Evolutionary conservation across 2,797 vertebrate species (phyloP), one percentile per base, ranked within the genome.

Genomic region (Microtus obscurus): DNA sequence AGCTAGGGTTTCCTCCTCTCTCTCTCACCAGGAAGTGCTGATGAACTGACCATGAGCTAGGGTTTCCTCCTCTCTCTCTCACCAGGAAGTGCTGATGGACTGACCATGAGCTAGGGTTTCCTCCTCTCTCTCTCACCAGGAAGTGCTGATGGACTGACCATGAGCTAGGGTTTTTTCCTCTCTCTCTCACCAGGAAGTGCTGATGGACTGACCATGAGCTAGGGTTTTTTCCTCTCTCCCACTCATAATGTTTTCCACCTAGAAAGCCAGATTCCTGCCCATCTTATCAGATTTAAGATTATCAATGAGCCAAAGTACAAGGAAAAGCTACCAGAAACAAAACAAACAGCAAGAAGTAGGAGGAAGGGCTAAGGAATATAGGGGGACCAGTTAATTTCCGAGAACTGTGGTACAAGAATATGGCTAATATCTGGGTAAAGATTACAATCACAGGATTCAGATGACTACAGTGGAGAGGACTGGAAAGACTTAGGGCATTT

Each of bases 381-480:
- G 74, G 37, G 67, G 95, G 45, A 31, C 23, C 31, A 53, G 71
- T 93, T 48, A 87, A 82, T 40, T 87, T 89, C 21, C 3, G 34
- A 93, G 83, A 76, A 78, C 1, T 2, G 76, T 61, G 67, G 45
- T 16, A 6, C 27, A 96, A 93, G 94, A 94, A 89, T 95, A 95
- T 97, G 95, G 86, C 96, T 96, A 76, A 78, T 96, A 97, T 89
- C 95, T 96, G 95, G 94, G 96, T 96, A 96, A 98, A 97, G 97
- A 91, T 45, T 77, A 74, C 27, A n/a, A 61, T 74, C 25, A 31
- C 2, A 25, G 59, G 81, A 89, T 61, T 87, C 0, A 1, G 51
- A 45, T 61, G 90, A 91, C 86, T 76, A 71, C 69, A 89, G 86
- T 45, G 65, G 25, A 89, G 59, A 56, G 19, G 78, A 48, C 19